These are phyloP conservation scores for Camponotus fellah DNA, from an alignment of 2,888 invertebrate species.

Conservation along the genomic window DNA sequence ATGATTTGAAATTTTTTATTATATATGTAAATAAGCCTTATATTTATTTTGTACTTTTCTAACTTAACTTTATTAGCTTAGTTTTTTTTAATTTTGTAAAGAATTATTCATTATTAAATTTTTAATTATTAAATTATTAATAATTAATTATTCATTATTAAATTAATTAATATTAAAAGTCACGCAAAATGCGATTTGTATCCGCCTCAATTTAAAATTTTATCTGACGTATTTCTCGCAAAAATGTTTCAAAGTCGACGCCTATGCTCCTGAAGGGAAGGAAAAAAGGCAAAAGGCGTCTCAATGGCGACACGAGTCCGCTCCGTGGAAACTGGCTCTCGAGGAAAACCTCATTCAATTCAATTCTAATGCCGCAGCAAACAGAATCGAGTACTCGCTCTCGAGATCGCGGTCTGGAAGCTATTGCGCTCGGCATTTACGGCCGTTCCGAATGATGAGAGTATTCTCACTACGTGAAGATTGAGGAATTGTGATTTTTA, in stretches of 20 bases:
- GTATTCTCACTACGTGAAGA: conserved; percentile 81
- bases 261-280: conserved; percentile 19
- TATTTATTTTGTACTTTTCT: background rate
- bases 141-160: background rate
- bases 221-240: background rate
- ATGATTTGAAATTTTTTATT: background rate
- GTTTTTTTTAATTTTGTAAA: background rate
- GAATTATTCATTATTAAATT: background rate
- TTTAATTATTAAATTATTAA: no score
- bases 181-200: background rate
- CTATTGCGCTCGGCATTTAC: conserved; percentile 47
- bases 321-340: conserved; percentile 72
- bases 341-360: conserved; percentile 77
- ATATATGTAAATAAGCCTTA: background rate
- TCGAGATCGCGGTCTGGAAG: conserved; percentile 54
- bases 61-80: background rate
- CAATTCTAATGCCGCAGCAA: conserved; percentile 77
- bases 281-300: conserved; percentile 69
- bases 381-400: conserved; percentile 66
- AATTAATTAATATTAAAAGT: background rate
- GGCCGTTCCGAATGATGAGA: conserved; percentile 77
- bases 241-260: conserved; percentile 21
- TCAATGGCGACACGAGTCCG: conserved; percentile 56
- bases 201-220: background rate
- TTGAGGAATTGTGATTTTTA: conserved; percentile 40